These are phyloP conservation scores for Sebastes jordani DNA, from an alignment of 2,797 vertebrate genomes.

Conservation along the genomic window DNA sequence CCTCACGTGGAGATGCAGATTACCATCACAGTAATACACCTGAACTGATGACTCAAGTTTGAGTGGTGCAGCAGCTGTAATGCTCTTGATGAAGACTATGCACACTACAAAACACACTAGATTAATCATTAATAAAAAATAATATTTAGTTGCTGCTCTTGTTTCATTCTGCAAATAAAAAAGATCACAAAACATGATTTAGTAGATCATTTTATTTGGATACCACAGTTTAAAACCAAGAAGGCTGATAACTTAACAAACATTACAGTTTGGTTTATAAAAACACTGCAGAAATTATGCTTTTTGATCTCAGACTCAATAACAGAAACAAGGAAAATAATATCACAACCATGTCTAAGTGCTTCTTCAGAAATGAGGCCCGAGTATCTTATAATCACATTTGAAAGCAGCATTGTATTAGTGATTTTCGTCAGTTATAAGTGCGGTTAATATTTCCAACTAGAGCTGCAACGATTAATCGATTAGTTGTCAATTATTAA, in stretches of 20 bases:
- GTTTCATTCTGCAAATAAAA: slow-evolving; percentile 22
- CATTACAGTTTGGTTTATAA: slow-evolving; percentile 9
- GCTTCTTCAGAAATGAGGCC: not conserved
- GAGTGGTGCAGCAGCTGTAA: not conserved
- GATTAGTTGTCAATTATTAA: too few species aligned
- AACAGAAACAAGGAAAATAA: slow-evolving; percentile 18
- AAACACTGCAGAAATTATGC: slow-evolving; percentile 11
- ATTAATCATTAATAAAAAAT: not conserved
- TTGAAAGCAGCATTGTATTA: not conserved
- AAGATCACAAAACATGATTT: not conserved
- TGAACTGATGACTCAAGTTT: not conserved
- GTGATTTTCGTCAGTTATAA: slow-evolving; percentile 1
- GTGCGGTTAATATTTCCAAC: not conserved
- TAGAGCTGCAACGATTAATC: too few species aligned
- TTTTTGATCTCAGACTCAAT: not conserved
- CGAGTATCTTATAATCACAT: not conserved
- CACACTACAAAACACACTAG: not conserved
- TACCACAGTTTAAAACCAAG: slow-evolving; percentile 30
- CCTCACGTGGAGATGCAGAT: slow-evolving; percentile 27
- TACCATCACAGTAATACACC: not conserved
- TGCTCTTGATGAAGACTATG: not conserved
- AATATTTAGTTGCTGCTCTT: not conserved
- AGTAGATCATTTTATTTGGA: slow-evolving; percentile 55
- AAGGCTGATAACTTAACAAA: slow-evolving; percentile 6
- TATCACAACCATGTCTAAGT: not conserved